phyloP scores from a whole-genome alignment of 1,140 invertebrate species.

The Drosophila carrolli region DNA sequence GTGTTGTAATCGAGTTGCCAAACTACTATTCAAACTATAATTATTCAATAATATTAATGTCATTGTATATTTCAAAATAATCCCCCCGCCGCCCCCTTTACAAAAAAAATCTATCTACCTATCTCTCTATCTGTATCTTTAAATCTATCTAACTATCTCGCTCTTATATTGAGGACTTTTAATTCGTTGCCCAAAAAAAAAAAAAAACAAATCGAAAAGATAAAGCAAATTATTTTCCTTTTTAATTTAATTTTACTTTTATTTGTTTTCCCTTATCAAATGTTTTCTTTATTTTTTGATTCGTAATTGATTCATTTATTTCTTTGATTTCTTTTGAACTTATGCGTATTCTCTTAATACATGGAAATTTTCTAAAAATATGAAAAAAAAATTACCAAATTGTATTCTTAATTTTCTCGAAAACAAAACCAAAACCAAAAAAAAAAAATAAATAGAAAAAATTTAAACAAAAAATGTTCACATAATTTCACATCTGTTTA shows the following conservation, averaged over 20 bases:
- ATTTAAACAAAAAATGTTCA: slow-evolving; percentile 73
- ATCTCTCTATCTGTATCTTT: slow-evolving; percentile 20
- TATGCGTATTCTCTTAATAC: slow-evolving; percentile 22
- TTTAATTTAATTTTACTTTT: slow-evolving; percentile 10
- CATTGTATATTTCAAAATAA: slow-evolving; percentile 66
- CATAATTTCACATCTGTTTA: slow-evolving; percentile 84
- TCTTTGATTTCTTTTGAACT: slow-evolving; percentile 34
- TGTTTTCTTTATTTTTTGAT: slow-evolving; percentile 25
- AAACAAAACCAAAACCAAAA: slow-evolving; percentile 32
- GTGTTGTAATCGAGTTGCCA: slow-evolving; percentile 15
- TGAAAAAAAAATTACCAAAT: slow-evolving; percentile 35
- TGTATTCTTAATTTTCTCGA: slow-evolving; percentile 34
- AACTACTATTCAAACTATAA: slow-evolving; percentile 39
- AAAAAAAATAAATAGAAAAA: slow-evolving; percentile 42
- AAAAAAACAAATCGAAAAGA: slow-evolving; percentile 19
- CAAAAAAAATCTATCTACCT: slow-evolving; percentile 25
- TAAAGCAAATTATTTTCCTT: slow-evolving; percentile 30
- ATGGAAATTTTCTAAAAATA: slow-evolving; percentile 37
- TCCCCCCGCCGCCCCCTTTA: slow-evolving; percentile 43
- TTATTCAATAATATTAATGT: slow-evolving; percentile 61
- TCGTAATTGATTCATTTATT: slow-evolving; percentile 39
- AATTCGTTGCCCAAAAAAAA: slow-evolving; percentile 28
- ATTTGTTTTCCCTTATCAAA: slow-evolving; percentile 15
- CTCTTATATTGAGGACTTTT: slow-evolving; percentile 40
- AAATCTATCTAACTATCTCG: slow-evolving; percentile 23